Conservation (phyloP, 2,888 invertebrate genomes). For the Tenthredo mesomela region DNA sequence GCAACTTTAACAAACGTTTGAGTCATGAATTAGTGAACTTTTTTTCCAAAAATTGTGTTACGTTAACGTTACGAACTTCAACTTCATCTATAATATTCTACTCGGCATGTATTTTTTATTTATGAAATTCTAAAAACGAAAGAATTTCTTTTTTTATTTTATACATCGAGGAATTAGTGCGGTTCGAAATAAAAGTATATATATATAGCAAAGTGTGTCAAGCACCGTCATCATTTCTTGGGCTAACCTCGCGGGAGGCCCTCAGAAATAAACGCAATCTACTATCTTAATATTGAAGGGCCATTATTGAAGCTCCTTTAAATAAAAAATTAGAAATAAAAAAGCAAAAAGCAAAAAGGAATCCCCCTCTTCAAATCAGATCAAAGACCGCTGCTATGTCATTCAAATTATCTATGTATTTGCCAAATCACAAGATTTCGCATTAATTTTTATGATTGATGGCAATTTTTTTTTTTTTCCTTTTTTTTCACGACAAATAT, state of each 20-base stretch:
- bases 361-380: neutral
- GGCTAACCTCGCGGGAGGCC: constrained; percentile 2
- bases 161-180: neutral
- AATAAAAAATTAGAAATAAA: neutral
- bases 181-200: neutral
- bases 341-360: neutral
- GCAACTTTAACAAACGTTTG: no score
- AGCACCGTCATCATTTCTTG: constrained; percentile 14
- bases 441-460: neutral
- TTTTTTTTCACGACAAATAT: no score
- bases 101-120: neutral
- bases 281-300: constrained; percentile 17
- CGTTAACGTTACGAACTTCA: no score
- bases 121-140: no score
- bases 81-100: no score
- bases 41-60: no score
- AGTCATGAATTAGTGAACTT: no score
- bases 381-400: neutral
- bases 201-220: constrained; percentile 14
- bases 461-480: neutral
- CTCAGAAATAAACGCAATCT: constrained; percentile 38
- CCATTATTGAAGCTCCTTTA: constrained; percentile 6
- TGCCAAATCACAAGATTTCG: neutral
- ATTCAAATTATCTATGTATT: neutral
- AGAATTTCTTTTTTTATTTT: neutral